These are phyloP conservation scores for Protophormia terraenovae DNA, from an alignment of 2,888 invertebrate species.

Conservation along the genomic window DNA sequence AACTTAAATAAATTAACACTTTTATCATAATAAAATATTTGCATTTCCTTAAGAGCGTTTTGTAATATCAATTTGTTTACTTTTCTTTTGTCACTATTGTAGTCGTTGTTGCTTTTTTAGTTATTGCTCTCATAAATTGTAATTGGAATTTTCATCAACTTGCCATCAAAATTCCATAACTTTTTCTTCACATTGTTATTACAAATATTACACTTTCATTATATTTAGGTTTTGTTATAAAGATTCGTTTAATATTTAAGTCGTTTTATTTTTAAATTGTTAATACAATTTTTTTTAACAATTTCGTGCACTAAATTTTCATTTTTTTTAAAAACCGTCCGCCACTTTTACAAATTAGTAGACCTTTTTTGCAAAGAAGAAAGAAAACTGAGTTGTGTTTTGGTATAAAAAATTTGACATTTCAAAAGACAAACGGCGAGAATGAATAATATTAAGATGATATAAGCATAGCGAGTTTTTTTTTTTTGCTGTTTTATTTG, in stretches of 20 bases:
- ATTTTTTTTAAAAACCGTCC: conserved; percentile 43
- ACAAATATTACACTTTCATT: neutral
- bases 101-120: neutral
- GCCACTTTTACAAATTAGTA: conserved; percentile 3
- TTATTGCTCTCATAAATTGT: neutral
- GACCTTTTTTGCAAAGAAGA: conserved; percentile 33
- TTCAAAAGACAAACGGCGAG: neutral
- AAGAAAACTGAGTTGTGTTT: conserved; percentile 50
- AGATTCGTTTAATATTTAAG: neutral
- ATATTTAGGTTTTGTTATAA: too few relatives aligned
- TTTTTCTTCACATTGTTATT: neutral
- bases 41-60: neutral
- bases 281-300: neutral
- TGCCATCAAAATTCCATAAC: conserved; percentile 23
- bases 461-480: too few relatives aligned
- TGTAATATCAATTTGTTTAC: neutral
- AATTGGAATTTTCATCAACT: conserved; percentile 1
- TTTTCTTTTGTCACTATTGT: neutral
- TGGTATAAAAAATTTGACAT: neutral
- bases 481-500: too few relatives aligned
- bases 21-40: neutral
- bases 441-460: too few relatives aligned
- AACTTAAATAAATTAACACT: neutral
- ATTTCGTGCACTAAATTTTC: conserved; percentile 7
- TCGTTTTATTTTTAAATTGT: neutral